Conservation (phyloP, 2,797 vertebrate genomes). For the Aratinga solstitialis region DNA sequence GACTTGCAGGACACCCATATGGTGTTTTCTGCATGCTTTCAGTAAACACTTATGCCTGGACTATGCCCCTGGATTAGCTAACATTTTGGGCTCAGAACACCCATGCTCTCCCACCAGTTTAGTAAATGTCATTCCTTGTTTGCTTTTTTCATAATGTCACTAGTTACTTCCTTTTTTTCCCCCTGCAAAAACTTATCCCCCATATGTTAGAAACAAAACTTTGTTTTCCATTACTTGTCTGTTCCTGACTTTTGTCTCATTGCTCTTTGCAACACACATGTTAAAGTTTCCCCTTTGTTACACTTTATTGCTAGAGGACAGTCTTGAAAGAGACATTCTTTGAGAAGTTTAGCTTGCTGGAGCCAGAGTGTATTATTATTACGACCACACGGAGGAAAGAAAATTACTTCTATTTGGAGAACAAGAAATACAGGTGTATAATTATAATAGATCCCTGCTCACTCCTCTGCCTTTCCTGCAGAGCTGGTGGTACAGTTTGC, state of each 20-base stretch:
- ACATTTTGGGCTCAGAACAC: background rate
- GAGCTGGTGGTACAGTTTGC: background rate
- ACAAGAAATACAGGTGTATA: slow-evolving; percentile 51
- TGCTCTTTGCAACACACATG: slow-evolving; percentile 2
- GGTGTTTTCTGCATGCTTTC: background rate
- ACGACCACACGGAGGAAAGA: slow-evolving; percentile 19
- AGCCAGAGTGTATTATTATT: slow-evolving; percentile 36
- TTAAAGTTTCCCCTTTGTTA: slow-evolving; percentile 23
- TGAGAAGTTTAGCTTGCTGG: background rate
- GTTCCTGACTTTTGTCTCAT: background rate
- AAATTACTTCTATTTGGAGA: slow-evolving; percentile 47
- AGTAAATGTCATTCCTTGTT: background rate
- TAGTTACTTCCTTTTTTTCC: background rate
- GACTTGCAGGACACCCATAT: background rate
- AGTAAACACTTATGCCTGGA: background rate
- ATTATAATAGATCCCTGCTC: slow-evolving; percentile 32
- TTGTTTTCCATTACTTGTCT: slow-evolving; percentile 15
- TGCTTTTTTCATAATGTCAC: background rate
- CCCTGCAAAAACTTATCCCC: background rate
- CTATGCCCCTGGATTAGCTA: background rate
- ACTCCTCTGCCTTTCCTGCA: background rate
- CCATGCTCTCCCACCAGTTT: background rate
- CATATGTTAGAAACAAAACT: slow-evolving; percentile 30
- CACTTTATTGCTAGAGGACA: slow-evolving; percentile 40
- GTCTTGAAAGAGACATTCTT: slow-evolving; percentile 27